Evolutionary conservation across 2,797 vertebrate species (phyloP).

Genomic region (Eidolon dupreanum): DNA sequence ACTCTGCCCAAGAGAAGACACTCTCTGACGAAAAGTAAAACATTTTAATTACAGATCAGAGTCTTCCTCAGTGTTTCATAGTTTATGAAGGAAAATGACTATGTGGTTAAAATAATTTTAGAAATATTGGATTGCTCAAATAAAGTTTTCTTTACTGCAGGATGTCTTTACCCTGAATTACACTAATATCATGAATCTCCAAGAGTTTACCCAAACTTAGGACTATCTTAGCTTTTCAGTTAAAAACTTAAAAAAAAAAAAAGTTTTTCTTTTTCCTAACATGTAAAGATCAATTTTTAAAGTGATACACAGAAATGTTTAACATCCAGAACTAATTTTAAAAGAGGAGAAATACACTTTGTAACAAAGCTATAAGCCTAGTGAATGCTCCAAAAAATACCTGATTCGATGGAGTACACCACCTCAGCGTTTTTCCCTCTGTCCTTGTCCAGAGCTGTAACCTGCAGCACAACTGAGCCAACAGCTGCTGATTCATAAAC

Average conservation of each 20-base stretch:
- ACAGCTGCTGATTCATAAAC: conserved; percentile 95
- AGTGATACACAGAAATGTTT: background rate
- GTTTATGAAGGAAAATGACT: background rate
- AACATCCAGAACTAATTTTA: background rate
- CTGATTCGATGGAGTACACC: conserved; percentile 96
- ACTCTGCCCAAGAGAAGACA: background rate
- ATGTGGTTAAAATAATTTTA: background rate
- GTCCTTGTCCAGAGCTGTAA: conserved; percentile 97
- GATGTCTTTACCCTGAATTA: background rate
- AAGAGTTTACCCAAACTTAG: background rate
- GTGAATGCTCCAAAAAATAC: conserved; percentile 83
- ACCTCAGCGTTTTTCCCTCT: conserved; percentile 96
- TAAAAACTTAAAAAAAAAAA: background rate
- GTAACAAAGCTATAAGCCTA: background rate
- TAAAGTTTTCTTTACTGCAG: background rate
- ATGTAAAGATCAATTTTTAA: background rate
- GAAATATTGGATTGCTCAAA: background rate
- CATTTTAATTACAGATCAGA: background rate
- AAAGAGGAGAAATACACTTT: background rate
- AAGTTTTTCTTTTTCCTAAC: background rate
- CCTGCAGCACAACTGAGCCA: conserved; percentile 94
- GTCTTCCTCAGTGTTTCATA: background rate
- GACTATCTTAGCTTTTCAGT: background rate
- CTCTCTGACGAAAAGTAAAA: background rate
- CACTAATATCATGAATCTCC: background rate